Conservation (phyloP, 2,113 vertebrate species). For the Anolis carolinensis region DNA sequence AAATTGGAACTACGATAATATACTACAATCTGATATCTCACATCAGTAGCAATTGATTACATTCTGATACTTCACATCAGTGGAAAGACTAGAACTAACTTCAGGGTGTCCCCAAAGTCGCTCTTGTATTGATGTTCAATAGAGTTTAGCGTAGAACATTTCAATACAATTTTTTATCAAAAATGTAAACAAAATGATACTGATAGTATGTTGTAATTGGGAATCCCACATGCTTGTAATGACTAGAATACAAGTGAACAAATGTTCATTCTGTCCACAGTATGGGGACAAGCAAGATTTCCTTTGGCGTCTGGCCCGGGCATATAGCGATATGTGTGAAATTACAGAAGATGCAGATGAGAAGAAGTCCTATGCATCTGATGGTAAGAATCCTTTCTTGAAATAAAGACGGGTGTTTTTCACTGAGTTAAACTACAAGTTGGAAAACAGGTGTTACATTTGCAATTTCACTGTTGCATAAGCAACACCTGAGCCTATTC, state of each 20-base stretch:
- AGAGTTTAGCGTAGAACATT: background rate
- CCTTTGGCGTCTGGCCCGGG: conserved; percentile 92
- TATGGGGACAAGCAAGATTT: conserved; percentile 83
- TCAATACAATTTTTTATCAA: background rate
- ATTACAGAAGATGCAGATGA: conserved; percentile 74
- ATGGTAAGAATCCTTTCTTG: conserved; percentile 34
- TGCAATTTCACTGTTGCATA: background rate
- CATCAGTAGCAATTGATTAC: background rate
- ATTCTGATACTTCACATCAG: background rate
- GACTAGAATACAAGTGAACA: fast-evolving
- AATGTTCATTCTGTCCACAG: conserved; percentile 62
- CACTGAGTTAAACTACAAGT: background rate
- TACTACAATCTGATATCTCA: background rate
- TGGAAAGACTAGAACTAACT: background rate
- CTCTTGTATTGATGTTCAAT: background rate
- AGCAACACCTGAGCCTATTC: too few relatives aligned
- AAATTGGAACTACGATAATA: background rate
- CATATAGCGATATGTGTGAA: conserved; percentile 87
- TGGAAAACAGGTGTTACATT: background rate
- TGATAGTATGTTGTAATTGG: fast-evolving
- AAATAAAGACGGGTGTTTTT: background rate
- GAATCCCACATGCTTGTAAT: fast-evolving
- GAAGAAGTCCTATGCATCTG: conserved; percentile 78
- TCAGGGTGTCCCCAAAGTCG: too few relatives aligned
- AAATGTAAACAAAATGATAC: background rate